Evolutionary conservation across 2,797 vertebrate genomes (phyloP).

Genomic region (Arremon aurantiirostris): DNA sequence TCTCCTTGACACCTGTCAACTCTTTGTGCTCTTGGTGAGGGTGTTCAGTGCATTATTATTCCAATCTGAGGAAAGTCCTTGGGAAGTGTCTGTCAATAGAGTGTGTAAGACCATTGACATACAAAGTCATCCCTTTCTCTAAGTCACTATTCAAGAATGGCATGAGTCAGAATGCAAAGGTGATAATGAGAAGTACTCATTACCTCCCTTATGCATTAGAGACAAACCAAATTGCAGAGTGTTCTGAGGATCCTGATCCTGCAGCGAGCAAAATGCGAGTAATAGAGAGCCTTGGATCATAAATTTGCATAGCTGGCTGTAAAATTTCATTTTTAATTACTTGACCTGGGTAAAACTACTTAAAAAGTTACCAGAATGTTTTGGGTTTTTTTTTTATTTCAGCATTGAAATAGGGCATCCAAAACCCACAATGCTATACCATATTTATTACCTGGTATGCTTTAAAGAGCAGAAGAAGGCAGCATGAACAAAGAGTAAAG

Average conservation of each 20-base stretch:
- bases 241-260: not conserved
- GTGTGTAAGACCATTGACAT: not conserved
- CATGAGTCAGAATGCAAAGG: not conserved
- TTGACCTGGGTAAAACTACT: not conserved
- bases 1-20: not conserved
- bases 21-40: not conserved
- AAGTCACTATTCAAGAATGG: not conserved
- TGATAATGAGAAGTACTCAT: not conserved
- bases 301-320: not conserved
- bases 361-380: not conserved
- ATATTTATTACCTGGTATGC: not conserved
- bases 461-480: not conserved
- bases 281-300: not conserved
- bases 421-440: not conserved
- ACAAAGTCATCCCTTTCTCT: not conserved
- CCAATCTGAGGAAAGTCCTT: not conserved
- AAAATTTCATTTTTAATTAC: not conserved
- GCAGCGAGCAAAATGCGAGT: accelerated
- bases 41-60: constrained; percentile 11
- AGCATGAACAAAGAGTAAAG: not conserved
- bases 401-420: not conserved
- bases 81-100: not conserved
- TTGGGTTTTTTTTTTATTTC: not conserved
- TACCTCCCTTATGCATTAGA: not conserved
- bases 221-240: not conserved